phyloP scores from a whole-genome alignment of 2,888 invertebrate species.

The Busseola fusca region DNA sequence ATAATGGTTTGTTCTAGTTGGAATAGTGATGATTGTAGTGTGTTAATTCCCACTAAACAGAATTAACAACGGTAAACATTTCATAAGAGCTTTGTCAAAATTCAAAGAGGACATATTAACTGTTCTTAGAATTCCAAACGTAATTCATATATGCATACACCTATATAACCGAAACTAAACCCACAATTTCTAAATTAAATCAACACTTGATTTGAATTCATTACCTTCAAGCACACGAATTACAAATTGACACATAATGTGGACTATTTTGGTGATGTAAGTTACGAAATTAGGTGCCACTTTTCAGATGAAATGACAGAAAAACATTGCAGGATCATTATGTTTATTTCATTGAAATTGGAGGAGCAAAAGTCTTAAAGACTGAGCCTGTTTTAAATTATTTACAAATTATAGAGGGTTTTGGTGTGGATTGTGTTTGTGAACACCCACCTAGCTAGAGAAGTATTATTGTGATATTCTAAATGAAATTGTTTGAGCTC shows the following conservation, averaged over 20 bases:
- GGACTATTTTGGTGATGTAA: constrained; percentile 12
- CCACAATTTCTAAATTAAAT: constrained; percentile 44
- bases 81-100: constrained; percentile 12
- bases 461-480: no score
- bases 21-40: not conserved
- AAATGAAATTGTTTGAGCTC: not conserved
- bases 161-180: constrained; percentile 28
- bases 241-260: constrained; percentile 39
- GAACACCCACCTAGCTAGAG: not conserved
- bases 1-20: not conserved
- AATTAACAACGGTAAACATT: constrained; percentile 23
- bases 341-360: constrained; percentile 13
- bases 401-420: not conserved
- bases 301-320: constrained; percentile 7
- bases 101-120: constrained; percentile 4
- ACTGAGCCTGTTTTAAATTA: constrained; percentile 18
- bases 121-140: constrained; percentile 12
- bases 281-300: not conserved
- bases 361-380: constrained; percentile 10
- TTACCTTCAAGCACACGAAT: constrained; percentile 18
- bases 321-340: constrained; percentile 16
- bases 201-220: constrained; percentile 44
- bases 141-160: constrained; percentile 11
- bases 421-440: not conserved
- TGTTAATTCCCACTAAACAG: not conserved